Evolutionary conservation across 2,113 vertebrate species (phyloP).

Genomic region (Silurus meridionalis): DNA sequence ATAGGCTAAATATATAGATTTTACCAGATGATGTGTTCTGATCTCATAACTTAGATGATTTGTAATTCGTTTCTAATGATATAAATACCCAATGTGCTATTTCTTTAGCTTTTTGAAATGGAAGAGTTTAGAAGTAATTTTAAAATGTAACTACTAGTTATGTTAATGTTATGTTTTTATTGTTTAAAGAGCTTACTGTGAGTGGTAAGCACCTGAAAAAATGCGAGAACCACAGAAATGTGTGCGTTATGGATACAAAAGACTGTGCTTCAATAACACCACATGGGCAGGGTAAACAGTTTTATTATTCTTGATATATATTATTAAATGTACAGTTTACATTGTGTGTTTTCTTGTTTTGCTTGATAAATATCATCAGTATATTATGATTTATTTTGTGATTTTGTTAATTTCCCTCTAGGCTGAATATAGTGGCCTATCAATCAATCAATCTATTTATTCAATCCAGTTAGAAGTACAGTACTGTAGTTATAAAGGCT

Average conservation of each 20-base stretch:
- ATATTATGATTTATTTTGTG: neutral
- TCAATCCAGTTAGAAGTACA: neutral
- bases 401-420: neutral
- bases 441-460: too few relatives aligned
- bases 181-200: conserved; percentile 43
- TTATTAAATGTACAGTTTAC: neutral
- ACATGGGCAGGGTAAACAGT: neutral
- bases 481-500: neutral
- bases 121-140: neutral
- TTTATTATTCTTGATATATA: neutral
- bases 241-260: conserved; percentile 7
- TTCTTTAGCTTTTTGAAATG: neutral
- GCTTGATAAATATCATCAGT: neutral
- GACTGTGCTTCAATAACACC: conserved; percentile 14
- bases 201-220: neutral
- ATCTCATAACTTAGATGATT: neutral
- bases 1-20: neutral
- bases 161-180: conserved; percentile 7
- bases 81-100: neutral
- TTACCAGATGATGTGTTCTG: too few relatives aligned
- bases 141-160: neutral
- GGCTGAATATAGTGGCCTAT: too few relatives aligned
- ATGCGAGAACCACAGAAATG: neutral
- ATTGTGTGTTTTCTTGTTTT: too few relatives aligned
- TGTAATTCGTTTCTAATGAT: neutral